Evolutionary conservation across 2,888 invertebrate species (phyloP).

Genomic region (Spatulosminthurus flaviceps): DNA sequence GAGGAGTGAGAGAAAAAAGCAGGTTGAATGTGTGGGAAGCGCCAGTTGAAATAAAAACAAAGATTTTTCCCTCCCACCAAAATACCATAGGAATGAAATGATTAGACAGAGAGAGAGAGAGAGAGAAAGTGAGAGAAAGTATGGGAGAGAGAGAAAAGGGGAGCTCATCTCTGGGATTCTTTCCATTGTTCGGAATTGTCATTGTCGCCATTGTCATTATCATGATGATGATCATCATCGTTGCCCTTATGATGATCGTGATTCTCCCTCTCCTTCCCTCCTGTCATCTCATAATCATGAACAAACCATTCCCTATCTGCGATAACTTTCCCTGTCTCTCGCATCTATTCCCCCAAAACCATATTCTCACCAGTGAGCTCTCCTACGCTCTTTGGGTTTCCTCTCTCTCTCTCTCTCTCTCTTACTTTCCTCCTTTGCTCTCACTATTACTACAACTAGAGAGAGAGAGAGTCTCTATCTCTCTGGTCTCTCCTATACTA

Average conservation of each 20-base stretch:
- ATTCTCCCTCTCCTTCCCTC: conserved; percentile 29
- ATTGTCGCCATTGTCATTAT: conserved; percentile 49
- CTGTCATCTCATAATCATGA: conserved; percentile 41
- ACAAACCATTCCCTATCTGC: conserved; percentile 21
- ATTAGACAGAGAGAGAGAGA: no score
- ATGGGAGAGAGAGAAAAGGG: neutral
- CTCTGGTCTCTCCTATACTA: no score
- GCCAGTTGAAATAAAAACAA: neutral
- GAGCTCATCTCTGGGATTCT: conserved; percentile 16
- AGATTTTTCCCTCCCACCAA: neutral
- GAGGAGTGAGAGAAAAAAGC: neutral
- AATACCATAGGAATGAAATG: neutral
- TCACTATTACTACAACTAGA: no score
- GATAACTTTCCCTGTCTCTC: neutral
- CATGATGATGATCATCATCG: conserved; percentile 37
- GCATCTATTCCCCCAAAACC: neutral
- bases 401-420: no score
- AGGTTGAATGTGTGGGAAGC: neutral
- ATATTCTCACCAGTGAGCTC: neutral
- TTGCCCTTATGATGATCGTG: conserved; percentile 35
- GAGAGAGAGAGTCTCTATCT: no score
- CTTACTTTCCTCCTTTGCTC: no score
- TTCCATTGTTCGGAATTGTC: conserved; percentile 45
- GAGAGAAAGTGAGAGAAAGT: neutral
- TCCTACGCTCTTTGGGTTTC: no score